These are phyloP conservation scores for Poeciliopsis occidentalis DNA, from an alignment of 2,113 vertebrate genomes.

Conservation along the genomic window DNA sequence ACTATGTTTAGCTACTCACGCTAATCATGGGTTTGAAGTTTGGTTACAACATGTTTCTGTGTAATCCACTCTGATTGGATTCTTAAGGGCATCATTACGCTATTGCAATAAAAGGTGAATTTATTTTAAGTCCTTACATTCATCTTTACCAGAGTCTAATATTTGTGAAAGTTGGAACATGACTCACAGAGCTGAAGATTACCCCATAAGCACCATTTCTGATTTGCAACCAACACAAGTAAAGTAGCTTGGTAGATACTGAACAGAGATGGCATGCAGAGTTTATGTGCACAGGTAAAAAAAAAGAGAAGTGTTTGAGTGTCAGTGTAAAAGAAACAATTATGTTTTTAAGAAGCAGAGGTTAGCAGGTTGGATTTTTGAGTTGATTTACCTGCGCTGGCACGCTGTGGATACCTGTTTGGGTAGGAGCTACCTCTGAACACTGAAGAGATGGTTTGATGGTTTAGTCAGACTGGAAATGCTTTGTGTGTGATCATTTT, in stretches of 20 bases:
- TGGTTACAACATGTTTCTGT: background rate
- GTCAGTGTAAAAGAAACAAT: background rate
- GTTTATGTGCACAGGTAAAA: slow-evolving; percentile 15
- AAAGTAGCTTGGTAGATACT: slow-evolving; percentile 50
- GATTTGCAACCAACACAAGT: background rate
- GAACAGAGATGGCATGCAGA: slow-evolving; percentile 53
- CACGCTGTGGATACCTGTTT: slow-evolving; percentile 75
- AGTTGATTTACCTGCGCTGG: slow-evolving; percentile 81
- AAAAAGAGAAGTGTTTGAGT: background rate
- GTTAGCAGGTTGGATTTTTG: background rate
- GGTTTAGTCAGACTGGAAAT: slow-evolving; percentile 56
- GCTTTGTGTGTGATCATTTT: slow-evolving; percentile 9
- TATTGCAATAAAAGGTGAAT: background rate
- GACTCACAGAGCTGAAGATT: background rate
- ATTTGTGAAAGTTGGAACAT: background rate
- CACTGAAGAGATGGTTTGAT: slow-evolving; percentile 82
- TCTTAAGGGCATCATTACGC: background rate
- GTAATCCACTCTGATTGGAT: background rate
- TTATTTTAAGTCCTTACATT: background rate
- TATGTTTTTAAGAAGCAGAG: background rate
- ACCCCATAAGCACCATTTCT: background rate
- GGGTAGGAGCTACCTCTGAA: slow-evolving; percentile 80
- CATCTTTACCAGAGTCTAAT: background rate
- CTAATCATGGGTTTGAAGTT: background rate
- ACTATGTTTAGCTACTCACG: background rate